A percentile compares a stretch with the other conserved stretches of the same genome.
These are phyloP conservation scores for Dicycla oo DNA, from an alignment of 2,888 invertebrate genomes.

Conservation along the genomic window DNA sequence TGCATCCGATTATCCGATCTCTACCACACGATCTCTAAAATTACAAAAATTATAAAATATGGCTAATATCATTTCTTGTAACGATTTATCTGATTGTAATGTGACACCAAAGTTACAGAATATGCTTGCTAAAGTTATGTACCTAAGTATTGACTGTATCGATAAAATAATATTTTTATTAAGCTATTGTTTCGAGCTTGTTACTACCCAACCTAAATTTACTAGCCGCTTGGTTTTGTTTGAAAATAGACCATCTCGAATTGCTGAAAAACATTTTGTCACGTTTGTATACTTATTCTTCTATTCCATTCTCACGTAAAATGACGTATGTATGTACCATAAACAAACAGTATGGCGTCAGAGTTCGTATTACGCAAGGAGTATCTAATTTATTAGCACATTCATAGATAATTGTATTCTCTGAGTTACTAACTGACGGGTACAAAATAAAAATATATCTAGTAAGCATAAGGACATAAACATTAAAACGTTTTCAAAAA, in stretches of 20 bases:
- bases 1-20: too few species aligned
- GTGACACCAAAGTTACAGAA: neutral
- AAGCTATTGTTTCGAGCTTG: neutral
- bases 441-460: neutral
- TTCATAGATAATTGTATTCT: conserved; percentile 10
- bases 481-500: neutral
- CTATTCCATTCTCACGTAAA: conserved; percentile 26
- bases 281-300: conserved; percentile 6
- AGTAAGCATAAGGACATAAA: neutral
- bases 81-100: neutral
- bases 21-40: too few species aligned
- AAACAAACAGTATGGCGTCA: conserved; percentile 19
- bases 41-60: too few species aligned
- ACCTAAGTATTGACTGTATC: neutral
- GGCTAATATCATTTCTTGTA: neutral
- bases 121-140: neutral
- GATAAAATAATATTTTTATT: neutral
- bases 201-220: neutral
- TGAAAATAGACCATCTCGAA: neutral
- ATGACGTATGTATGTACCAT: conserved; percentile 16
- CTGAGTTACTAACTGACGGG: conserved; percentile 12
- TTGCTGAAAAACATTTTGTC: conserved; percentile 7
- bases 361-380: conserved; percentile 33
- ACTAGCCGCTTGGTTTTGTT: neutral
- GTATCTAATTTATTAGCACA: conserved; percentile 44